A percentile compares a stretch with the other conserved stretches of the same genome.
Evolutionary conservation across 2,888 invertebrate genomes (phyloP).

Genomic region (Stenoptilia bipunctidactyla): DNA sequence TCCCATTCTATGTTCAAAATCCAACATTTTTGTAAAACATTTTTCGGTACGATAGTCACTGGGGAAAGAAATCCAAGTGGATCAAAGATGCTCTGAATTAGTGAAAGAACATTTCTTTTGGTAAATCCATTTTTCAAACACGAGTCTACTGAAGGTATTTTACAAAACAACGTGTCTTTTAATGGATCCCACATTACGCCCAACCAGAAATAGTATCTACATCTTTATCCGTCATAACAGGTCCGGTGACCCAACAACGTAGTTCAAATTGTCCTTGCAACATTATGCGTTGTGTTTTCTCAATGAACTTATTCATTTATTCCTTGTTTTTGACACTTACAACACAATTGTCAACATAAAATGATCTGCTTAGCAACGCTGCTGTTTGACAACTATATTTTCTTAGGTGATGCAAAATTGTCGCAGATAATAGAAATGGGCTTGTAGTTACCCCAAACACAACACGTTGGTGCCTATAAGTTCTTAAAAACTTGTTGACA

Average conservation of each 20-base stretch:
- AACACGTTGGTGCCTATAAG: slow-evolving; percentile 7
- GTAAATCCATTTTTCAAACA: not conserved
- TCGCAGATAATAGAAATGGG: slow-evolving; percentile 5
- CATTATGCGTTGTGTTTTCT: not conserved
- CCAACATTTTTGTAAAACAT: slow-evolving; percentile 9
- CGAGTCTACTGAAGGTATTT: not conserved
- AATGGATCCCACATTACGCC: slow-evolving; percentile 6
- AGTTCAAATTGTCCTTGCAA: slow-evolving; percentile 3
- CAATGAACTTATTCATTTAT: not conserved
- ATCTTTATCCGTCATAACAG: slow-evolving; percentile 2
- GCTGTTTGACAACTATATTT: not conserved
- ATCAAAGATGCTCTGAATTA: slow-evolving; percentile 9
- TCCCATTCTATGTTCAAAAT: slow-evolving; percentile 4
- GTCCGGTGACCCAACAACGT: slow-evolving; percentile 8
- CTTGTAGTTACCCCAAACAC: slow-evolving; percentile 9
- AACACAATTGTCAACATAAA: not conserved
- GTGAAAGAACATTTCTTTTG: slow-evolving; percentile 5
- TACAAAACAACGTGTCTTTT: slow-evolving; percentile 3
- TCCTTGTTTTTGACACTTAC: not conserved
- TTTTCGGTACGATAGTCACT: slow-evolving; percentile 3
- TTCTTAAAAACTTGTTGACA: not conserved
- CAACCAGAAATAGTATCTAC: slow-evolving; percentile 2
- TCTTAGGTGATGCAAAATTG: not conserved
- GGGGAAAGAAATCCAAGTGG: slow-evolving; percentile 6
- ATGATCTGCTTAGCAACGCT: not conserved